A percentile compares a stretch with the other conserved stretches of the same genome.
phyloP scores from a whole-genome alignment of 2,113 vertebrate species.

The Strigops habroptila region DNA sequence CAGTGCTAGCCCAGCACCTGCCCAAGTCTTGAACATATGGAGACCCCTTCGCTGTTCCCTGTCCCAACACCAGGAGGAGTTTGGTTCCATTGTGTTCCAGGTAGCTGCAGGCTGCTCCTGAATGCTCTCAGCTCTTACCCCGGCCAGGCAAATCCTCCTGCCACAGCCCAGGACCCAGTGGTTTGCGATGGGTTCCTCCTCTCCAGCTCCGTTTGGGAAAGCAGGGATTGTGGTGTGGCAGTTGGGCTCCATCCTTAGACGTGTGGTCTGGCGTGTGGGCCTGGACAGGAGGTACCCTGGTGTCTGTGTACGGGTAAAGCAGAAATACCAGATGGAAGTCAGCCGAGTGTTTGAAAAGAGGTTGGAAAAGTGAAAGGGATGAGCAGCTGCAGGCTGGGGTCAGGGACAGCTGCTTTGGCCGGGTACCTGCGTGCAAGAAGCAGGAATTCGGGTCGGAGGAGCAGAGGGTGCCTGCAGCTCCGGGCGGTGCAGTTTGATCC shows the following conservation, averaged over 20 bases:
- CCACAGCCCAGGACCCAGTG: fast-evolving
- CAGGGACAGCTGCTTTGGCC: neutral
- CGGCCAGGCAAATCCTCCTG: neutral
- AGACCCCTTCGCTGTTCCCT: no score
- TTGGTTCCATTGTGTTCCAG: neutral
- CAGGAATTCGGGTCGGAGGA: neutral
- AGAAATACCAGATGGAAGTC: neutral
- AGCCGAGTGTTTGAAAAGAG: neutral
- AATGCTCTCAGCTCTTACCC: no score
- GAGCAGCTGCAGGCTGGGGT: neutral
- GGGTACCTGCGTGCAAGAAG: neutral
- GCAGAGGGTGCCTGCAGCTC: neutral
- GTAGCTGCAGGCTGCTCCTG: neutral
- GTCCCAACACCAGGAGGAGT: neutral
- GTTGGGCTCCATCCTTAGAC: no score
- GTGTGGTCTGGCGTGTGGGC: neutral
- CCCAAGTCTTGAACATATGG: neutral
- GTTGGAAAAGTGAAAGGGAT: neutral
- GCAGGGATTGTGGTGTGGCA: no score
- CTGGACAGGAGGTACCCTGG: neutral
- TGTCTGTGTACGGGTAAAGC: neutral
- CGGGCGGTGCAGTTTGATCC: fast-evolving
- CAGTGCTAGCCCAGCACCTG: neutral
- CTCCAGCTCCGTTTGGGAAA: neutral
- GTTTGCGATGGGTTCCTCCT: neutral